Evolutionary conservation across 1,140 invertebrate genomes (phyloP).

Genomic region (Mya arenaria): DNA sequence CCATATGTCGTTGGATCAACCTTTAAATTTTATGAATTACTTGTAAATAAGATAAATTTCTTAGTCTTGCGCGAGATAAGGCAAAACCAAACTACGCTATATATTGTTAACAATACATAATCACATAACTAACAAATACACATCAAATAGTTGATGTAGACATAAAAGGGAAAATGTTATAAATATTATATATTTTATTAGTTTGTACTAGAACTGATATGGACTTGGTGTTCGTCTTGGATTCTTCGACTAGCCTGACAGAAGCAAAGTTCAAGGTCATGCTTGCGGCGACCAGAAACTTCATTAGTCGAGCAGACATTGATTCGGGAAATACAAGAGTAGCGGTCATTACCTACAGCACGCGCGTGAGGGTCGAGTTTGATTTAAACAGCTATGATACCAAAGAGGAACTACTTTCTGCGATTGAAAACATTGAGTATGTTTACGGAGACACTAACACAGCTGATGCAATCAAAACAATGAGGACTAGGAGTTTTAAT

Average conservation of each 20-base stretch:
- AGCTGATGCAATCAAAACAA: conserved; percentile 63
- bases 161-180: too few species aligned
- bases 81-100: too few species aligned
- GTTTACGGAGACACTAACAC: conserved; percentile 70
- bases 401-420: conserved; percentile 60
- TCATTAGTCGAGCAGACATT: conserved; percentile 64
- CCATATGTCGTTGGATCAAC: too few species aligned
- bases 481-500: conserved; percentile 64
- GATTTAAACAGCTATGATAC: conserved; percentile 61
- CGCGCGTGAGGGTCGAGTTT: conserved; percentile 62
- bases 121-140: too few species aligned
- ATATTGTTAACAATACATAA: too few species aligned
- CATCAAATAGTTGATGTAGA: too few species aligned
- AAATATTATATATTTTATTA: too few species aligned
- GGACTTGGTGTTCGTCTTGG: conserved; percentile 75
- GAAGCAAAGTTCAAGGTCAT: conserved; percentile 67
- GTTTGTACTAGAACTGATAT: conserved; percentile 53
- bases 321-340: conserved; percentile 65
- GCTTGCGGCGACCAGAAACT: conserved; percentile 71
- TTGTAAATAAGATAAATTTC: too few species aligned
- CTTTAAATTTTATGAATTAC: too few species aligned
- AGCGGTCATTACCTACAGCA: conserved; percentile 70
- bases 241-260: conserved; percentile 74
- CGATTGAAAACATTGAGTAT: conserved; percentile 68
- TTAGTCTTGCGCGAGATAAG: too few species aligned